Conservation (phyloP, 2,888 invertebrate genomes). For the Melinopterus prodromus region DNA sequence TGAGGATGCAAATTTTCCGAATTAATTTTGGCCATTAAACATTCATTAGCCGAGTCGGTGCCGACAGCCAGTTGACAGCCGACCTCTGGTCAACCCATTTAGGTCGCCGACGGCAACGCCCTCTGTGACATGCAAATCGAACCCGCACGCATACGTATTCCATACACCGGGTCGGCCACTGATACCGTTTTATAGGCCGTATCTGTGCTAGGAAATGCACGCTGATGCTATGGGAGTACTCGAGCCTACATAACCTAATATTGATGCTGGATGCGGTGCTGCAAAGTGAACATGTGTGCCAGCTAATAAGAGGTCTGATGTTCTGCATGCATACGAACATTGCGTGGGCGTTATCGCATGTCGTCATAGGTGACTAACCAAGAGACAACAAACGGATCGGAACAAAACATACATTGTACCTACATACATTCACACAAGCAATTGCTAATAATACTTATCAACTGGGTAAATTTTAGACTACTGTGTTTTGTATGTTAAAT, state of each 20-base stretch:
- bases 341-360: background rate
- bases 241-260: background rate
- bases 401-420: no score
- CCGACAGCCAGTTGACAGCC: slow-evolving; percentile 12
- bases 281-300: background rate
- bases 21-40: slow-evolving; percentile 24
- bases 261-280: background rate
- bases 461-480: no score
- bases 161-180: background rate
- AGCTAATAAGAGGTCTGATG: background rate
- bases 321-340: background rate
- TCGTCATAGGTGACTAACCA: background rate
- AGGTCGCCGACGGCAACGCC: slow-evolving; percentile 18
- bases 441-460: no score
- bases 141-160: background rate
- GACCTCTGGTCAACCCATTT: slow-evolving; percentile 26
- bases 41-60: slow-evolving; percentile 24
- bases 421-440: no score
- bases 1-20: slow-evolving; percentile 13
- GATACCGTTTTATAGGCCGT: background rate
- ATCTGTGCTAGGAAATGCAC: background rate
- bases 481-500: no score
- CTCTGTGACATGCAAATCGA: slow-evolving; percentile 25
- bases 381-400: background rate
- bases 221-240: background rate